phyloP scores from a whole-genome alignment of 2,888 invertebrate species.

The Lysandra bellargus region DNA sequence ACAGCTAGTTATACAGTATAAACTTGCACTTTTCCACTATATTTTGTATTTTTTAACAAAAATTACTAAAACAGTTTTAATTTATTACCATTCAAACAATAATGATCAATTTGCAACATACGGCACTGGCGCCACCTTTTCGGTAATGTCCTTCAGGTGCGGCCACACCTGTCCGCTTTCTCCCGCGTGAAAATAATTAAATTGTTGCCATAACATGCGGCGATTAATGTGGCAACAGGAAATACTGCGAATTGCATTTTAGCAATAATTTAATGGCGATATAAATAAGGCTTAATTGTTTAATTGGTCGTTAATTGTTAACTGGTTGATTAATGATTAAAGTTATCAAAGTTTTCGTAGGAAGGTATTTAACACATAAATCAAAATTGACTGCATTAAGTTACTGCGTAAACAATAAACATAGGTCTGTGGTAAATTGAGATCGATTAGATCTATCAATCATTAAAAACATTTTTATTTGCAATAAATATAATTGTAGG shows the following conservation, averaged over 20 bases:
- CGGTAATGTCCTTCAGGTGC: slow-evolving; percentile 16
- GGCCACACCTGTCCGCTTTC: neutral
- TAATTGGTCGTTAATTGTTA: neutral
- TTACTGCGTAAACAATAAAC: too few species aligned
- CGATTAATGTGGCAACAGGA: neutral
- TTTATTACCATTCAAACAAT: neutral
- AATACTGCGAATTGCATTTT: neutral
- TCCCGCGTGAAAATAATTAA: neutral
- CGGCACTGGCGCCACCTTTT: slow-evolving; percentile 16
- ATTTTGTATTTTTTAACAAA: too few species aligned
- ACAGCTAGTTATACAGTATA: too few species aligned
- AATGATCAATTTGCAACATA: neutral
- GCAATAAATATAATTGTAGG: too few species aligned
- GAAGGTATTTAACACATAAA: too few species aligned
- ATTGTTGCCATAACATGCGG: neutral
- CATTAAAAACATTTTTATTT: too few species aligned
- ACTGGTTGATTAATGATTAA: neutral
- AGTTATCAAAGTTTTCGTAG: too few species aligned
- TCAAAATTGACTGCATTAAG: too few species aligned
- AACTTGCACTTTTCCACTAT: too few species aligned
- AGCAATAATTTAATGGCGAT: neutral
- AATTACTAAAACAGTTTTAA: neutral
- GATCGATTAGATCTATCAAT: too few species aligned
- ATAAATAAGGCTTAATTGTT: neutral
- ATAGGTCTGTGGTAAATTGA: too few species aligned